phyloP scores from a whole-genome alignment of 2,113 vertebrate genomes.

The Hydrochoerus hydrochaeris region DNA sequence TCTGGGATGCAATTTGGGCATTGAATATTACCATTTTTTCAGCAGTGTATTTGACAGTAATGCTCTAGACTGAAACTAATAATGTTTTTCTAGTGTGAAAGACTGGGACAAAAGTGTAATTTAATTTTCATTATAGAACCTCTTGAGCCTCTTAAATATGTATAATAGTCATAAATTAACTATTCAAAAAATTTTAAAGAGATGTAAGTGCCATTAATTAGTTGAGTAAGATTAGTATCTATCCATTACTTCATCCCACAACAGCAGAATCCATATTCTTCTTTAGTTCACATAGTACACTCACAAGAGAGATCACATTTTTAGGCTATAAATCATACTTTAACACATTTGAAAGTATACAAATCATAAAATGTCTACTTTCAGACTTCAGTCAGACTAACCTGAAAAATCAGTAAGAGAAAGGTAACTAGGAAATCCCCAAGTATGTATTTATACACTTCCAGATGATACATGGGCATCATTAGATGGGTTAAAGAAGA shows the following conservation, averaged over 20 bases:
- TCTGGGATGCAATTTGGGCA: neutral
- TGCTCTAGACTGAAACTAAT: neutral
- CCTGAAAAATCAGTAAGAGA: neutral
- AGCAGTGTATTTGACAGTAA: neutral
- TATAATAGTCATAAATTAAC: neutral
- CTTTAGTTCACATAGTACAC: neutral
- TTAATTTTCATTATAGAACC: neutral
- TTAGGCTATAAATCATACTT: neutral
- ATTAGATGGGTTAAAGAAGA: neutral
- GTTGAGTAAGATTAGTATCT: neutral
- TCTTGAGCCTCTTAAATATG: neutral
- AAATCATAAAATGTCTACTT: neutral
- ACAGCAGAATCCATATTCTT: no score
- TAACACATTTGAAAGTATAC: neutral
- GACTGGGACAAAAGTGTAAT: neutral
- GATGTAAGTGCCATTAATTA: neutral
- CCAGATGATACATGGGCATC: no score
- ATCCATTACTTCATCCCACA: neutral
- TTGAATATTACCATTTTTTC: neutral
- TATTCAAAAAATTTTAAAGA: neutral
- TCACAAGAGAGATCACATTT: neutral
- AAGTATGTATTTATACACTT: neutral
- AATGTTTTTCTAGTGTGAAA: neutral
- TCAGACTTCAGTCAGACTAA: neutral
- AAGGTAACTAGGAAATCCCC: neutral